A percentile compares a stretch with the other conserved stretches of the same genome.
phyloP scores from a whole-genome alignment of 2,888 invertebrate genomes.

The Drosophila anceps region DNA sequence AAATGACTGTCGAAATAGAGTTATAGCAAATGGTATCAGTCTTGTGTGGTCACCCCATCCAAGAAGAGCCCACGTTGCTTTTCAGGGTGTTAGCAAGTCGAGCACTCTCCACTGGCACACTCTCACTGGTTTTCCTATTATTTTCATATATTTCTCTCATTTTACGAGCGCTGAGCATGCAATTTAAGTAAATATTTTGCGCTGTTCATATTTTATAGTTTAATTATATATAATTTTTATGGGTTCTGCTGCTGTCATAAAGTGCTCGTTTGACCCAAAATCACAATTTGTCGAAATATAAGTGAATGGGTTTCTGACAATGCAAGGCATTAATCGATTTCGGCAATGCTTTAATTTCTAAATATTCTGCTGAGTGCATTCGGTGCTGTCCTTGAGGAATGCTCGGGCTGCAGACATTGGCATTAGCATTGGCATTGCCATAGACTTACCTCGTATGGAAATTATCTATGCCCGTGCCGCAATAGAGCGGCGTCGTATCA shows the following conservation, averaged over 20 bases:
- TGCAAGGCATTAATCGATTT: constrained; percentile 50
- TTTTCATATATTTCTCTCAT: constrained; percentile 9
- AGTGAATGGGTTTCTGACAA: neutral
- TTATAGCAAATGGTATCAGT: neutral
- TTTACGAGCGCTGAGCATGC: constrained; percentile 49
- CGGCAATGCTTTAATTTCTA: constrained; percentile 28
- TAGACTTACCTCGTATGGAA: constrained; percentile 83
- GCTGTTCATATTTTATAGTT: constrained; percentile 4
- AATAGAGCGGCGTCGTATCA: constrained; percentile 79
- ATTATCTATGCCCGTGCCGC: constrained; percentile 82
- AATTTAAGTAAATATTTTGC: constrained; percentile 37
- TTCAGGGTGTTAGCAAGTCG: neutral
- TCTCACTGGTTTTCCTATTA: neutral
- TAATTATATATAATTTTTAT: constrained; percentile 24
- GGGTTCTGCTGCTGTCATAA: constrained; percentile 37
- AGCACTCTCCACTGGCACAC: neutral
- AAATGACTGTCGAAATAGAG: neutral
- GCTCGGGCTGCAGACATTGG: constrained; percentile 22
- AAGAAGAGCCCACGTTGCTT: neutral
- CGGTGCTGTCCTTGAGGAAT: constrained; percentile 46
- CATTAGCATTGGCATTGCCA: constrained; percentile 40
- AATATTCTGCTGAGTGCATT: constrained; percentile 19
- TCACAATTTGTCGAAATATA: constrained; percentile 16
- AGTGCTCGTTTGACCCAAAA: constrained; percentile 27
- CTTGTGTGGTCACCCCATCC: neutral